phyloP scores from a whole-genome alignment of 1,140 invertebrate genomes.

The Drosophila arizonae region DNA sequence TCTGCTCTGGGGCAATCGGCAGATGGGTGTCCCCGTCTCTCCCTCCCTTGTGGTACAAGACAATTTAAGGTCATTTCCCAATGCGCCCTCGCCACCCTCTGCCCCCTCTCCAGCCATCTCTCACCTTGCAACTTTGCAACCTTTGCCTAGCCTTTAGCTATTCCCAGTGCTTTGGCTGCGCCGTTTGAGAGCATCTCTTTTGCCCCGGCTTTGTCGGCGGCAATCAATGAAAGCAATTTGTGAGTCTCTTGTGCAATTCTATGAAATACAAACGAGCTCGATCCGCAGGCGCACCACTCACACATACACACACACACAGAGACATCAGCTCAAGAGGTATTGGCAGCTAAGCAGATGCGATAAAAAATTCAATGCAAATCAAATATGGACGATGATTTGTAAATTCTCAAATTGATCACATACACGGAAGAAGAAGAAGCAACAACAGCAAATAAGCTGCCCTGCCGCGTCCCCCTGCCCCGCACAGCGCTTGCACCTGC shows the following conservation, averaged over 20 bases:
- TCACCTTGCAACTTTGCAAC: not conserved
- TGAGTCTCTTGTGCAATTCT: constrained; percentile 74
- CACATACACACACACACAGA: constrained; percentile 11
- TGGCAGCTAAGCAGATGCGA: constrained; percentile 46
- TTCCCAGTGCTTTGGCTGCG: constrained; percentile 1
- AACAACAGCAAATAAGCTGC: not conserved
- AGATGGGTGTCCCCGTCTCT: not conserved
- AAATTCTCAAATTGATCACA: constrained; percentile 76
- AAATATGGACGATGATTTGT: constrained; percentile 80
- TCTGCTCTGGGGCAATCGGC: constrained; percentile 8
- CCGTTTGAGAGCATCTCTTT: constrained; percentile 28
- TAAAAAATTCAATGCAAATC: constrained; percentile 73
- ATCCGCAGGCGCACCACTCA: constrained; percentile 38
- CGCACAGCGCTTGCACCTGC: not conserved
- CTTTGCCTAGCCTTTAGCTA: not conserved
- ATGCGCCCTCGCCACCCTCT: not conserved
- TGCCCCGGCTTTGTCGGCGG: constrained; percentile 56
- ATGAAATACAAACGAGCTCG: constrained; percentile 68
- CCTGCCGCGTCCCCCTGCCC: not conserved
- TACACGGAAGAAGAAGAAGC: not conserved
- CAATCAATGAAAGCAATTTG: constrained; percentile 80
- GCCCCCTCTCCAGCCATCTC: not conserved
- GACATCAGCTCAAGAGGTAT: constrained; percentile 40
- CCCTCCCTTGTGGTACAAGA: constrained; percentile 3
- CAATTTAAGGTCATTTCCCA: constrained; percentile 37